Evolutionary conservation across 64 coral and sea anemone genomes (phyloP).

Genomic region (Stichodactyla mertensii): DNA sequence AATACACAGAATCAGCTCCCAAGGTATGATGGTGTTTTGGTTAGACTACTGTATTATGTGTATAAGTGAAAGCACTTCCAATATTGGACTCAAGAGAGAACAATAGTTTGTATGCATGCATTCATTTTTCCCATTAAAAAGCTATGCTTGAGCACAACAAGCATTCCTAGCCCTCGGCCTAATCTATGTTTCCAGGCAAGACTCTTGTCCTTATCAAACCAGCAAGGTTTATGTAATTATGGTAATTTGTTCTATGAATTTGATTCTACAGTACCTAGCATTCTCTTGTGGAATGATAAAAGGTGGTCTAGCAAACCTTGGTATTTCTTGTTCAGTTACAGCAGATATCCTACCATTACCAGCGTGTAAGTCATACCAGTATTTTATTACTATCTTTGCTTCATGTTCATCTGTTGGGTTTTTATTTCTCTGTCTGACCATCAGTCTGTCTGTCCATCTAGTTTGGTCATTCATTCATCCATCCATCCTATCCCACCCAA

Average conservation of each 20-base stretch:
- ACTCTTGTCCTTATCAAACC: neutral
- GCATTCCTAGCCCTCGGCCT: too few relatives aligned
- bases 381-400: neutral
- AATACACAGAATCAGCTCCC: conserved; percentile 76
- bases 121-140: too few relatives aligned
- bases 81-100: too few relatives aligned
- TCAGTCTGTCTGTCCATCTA: neutral
- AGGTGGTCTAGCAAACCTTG: conserved; percentile 91
- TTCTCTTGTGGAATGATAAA: conserved; percentile 85
- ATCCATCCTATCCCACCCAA: too few relatives aligned
- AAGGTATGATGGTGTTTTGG: conserved; percentile 48
- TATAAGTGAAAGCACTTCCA: too few relatives aligned
- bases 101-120: too few relatives aligned
- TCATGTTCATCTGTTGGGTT: neutral
- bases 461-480: too few relatives aligned
- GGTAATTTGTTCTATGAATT: neutral
- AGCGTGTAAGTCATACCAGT: conserved; percentile 54
- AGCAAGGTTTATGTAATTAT: too few relatives aligned
- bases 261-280: conserved; percentile 61
- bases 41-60: too few relatives aligned
- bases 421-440: too few relatives aligned
- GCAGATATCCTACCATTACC: conserved; percentile 94
- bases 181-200: too few relatives aligned
- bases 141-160: too few relatives aligned
- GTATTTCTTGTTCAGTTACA: conserved; percentile 66